Evolutionary conservation across 2,888 invertebrate species (phyloP), one percentile per base, ranked within the genome.

Genomic region (Nymphalis c-album): DNA sequence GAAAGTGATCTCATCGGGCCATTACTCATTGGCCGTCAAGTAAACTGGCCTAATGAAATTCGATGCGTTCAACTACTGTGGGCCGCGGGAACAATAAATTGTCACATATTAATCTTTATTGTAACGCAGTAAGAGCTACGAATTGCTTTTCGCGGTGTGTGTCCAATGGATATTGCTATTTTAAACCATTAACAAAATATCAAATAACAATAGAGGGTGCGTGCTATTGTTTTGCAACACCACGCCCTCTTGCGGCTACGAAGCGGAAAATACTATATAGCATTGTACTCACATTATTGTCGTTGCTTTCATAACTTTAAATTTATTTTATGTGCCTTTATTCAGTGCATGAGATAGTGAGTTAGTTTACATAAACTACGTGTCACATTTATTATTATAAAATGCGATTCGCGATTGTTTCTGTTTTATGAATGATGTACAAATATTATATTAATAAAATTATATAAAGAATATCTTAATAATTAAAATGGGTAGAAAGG

Each of bases 1-100:
- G 82, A 82, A 84, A 84, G 83, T 91, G 90, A 90, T 86, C 88
- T 90, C 90, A 90, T 86, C 85, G 80, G 69, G 76, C 77, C 86
- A 87, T 90, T 90, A 90, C 81, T 90, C 89, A 90, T 86, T 84
- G 81, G 80, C 75, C 74, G 82, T 80, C 82, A 77, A 77, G 75
- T 77, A 75, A 76, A 71, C 71, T 71, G 69, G 73, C 74, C 70
- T 71, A 76, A 77, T 70, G 75, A 74, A 76, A 75, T 76, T 74
- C 68, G 76, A 74, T 69, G 71, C 74, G 72, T 67, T 60, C 72
- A 64, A 66, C 64, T 46, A 64, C 64, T 62, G 60, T 50, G 59
- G 40, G 45, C 58, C 51, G 62, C 51, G 20, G 61, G 20, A 20
- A 8, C 22, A 61, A 57, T 35, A 57, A n/a, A 35, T 18, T 17